These are phyloP conservation scores for Aramus guarauna DNA, from an alignment of 2,113 vertebrate species.

Conservation along the genomic window DNA sequence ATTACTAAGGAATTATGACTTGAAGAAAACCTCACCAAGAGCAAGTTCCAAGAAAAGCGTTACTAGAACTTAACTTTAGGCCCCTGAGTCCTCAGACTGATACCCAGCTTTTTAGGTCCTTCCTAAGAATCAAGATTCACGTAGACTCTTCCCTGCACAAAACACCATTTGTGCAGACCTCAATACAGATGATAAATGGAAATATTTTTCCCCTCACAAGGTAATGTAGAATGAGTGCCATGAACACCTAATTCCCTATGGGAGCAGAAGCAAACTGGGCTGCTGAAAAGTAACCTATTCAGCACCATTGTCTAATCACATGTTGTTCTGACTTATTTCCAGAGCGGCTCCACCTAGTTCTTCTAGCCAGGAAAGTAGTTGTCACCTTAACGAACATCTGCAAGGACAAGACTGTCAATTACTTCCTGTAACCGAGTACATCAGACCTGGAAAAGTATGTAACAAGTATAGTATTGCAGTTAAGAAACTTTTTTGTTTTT, in stretches of 20 bases:
- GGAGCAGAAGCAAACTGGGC: neutral
- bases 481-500: neutral
- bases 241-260: neutral
- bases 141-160: neutral
- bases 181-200: neutral
- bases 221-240: neutral
- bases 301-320: neutral
- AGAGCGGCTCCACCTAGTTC: conserved; percentile 3
- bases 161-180: neutral
- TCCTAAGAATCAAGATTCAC: neutral
- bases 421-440: neutral
- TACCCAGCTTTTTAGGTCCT: neutral
- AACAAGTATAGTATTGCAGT: neutral
- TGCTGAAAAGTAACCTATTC: conserved; percentile 25
- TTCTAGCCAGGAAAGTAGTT: neutral
- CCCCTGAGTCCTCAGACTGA: neutral
- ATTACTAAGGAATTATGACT: neutral
- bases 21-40: neutral
- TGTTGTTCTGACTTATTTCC: neutral
- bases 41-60: neutral
- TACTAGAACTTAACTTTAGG: neutral
- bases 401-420: neutral
- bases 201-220: neutral
- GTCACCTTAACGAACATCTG: neutral
- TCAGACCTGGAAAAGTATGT: neutral